Base-by-base conservation (phyloP, 30 jellyfish, hydroid and myxozoan species). In the Sanderia malayensis region DNA sequence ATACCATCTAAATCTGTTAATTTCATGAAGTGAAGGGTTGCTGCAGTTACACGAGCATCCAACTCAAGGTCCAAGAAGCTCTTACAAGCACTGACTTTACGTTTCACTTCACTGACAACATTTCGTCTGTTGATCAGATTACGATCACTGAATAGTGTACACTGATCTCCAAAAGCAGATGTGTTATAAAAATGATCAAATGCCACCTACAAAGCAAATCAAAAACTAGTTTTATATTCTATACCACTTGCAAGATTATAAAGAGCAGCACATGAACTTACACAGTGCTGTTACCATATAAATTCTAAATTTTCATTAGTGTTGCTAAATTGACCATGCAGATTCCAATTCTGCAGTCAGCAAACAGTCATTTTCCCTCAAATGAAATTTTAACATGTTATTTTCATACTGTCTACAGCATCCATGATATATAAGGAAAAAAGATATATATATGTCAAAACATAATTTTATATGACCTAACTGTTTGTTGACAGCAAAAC, bases 11-110 rank as follows among this genome's bases (percentile, higher is more conserved):
- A 20, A 45, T 44, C 29, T 66, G 33, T 45, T 21, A 74, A 24
- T 11, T 60, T 26, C 10, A 74, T 34, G 37, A 23, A 13, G 31
- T 74, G 68, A 34, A 74, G n/a, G 31, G 81, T 59, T 30, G 86
- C 86, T 55, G 86, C 86, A 7, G 34, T 65, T 27, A 74, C 58
- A 44, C 86, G 44, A 7, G 86, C 65, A 57, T 60, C 79, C 86
- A 74, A 45, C 27, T 28, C 63, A 17, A 74, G 31, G 24, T 74
- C 37, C n/a, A 25, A 74, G 79, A 74, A 74, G 17, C 17, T 33
- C 46, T 74, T 74, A 65, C 79, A 30, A n/a, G 86, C 86, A 57
- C 37, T 57, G 31, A 31, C 80, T 22, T 67, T 70, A 23, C 70
- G 57, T 59, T 74, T 74, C 10, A 74, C 86, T 60, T 74, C 86